Evolutionary conservation across 1,140 invertebrate genomes (phyloP).

Genomic region (Gonatopus flavifemur): DNA sequence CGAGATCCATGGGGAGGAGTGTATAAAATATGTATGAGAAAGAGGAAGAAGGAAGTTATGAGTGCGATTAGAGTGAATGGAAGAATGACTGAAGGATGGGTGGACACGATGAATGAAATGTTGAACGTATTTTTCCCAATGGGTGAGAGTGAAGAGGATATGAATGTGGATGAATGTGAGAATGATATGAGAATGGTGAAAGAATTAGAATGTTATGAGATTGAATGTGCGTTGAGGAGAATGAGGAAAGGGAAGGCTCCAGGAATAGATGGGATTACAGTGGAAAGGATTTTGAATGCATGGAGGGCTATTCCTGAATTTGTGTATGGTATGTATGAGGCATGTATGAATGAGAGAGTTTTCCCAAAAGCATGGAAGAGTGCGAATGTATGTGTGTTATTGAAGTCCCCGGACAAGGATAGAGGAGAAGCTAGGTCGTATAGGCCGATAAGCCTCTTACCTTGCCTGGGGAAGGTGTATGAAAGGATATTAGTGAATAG

Average conservation of each 20-base stretch:
- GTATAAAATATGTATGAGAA: neutral
- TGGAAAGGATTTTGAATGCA: neutral
- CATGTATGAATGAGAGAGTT: conserved; percentile 8
- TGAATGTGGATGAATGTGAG: neutral
- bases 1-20: neutral
- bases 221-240: neutral
- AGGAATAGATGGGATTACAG: neutral
- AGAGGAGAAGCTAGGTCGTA: conserved; percentile 23
- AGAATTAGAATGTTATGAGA: conserved; percentile 2
- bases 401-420: conserved; percentile 20
- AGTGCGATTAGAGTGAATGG: neutral
- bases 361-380: conserved; percentile 27
- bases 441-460: conserved; percentile 27
- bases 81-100: neutral
- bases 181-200: neutral
- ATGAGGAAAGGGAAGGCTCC: neutral
- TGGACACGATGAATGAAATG: neutral
- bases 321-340: conserved; percentile 1
- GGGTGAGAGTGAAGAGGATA: neutral
- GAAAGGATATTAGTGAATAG: conserved; percentile 25
- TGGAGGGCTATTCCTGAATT: neutral
- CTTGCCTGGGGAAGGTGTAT: conserved; percentile 27
- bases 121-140: neutral
- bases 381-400: conserved; percentile 13
- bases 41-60: neutral